Base-by-base conservation (phyloP, 2,797 vertebrate genomes). In the Lepilemur ruficaudatus region DNA sequence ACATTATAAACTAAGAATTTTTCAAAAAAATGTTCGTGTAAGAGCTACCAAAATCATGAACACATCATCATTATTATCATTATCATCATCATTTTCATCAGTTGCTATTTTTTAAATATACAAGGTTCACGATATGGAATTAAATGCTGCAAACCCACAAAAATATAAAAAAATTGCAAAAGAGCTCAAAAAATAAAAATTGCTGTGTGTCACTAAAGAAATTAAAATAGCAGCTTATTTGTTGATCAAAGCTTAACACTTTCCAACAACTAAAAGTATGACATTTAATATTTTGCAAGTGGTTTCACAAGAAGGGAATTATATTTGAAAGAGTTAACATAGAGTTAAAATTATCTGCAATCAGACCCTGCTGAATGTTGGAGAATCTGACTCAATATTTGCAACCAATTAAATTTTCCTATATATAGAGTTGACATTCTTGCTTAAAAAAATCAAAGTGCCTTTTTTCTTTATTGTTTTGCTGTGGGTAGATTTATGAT, bases 371-470 rank as follows among this genome's bases (percentile, higher is more conserved):
- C 41, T 85, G 41, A 92, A 85, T 59, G 80, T 75, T 93, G 50
- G 38, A 95, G 76, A 95, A 83, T 96, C n/a, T 95, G 86, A 96
- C 72, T 96, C 91, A 95, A 95, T 96, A 97, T 97, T 97, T 95
- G 83, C 18, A 93, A 81, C 79, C 85, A 97, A 95, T 98, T 97
- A 97, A 91, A 67, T 96, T 93, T 96, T 76, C 70, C 85, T 96
- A 95, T 86, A 89, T 86, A 92, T 18, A 92, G 78, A 91, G n/a
- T 91, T 97, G 75, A 94, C 91, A 93, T 93, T 96, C 59, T 93
- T 72, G 52, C 32, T 86, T 92, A 35, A 97, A 95, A 96, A 97
- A 75, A 70, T 82, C 73, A 69, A 93, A 86, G 9, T 93, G 75
- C 13, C 50, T 92, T 84, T 94, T 92, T 72, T 41, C n/a, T 78